Evolutionary conservation across 2,888 invertebrate genomes (phyloP).

Genomic region (Anarsia innoxiella): DNA sequence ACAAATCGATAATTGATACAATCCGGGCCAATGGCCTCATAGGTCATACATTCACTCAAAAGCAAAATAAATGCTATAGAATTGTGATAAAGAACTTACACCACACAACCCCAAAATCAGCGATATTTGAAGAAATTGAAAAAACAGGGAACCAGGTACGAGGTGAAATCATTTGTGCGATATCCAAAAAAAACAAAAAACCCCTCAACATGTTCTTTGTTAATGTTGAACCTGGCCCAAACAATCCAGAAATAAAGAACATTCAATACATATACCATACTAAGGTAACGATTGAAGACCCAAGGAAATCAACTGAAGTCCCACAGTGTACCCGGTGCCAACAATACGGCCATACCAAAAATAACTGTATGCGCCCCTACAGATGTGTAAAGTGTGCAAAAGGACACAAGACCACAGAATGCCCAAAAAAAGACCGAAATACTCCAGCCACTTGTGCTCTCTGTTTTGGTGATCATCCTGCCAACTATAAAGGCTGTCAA

Average conservation of each 20-base stretch:
- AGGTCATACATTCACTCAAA: neutral
- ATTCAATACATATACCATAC: neutral
- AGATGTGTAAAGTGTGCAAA: conserved; percentile 2
- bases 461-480: neutral
- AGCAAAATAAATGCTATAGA: neutral
- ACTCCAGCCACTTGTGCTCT: neutral
- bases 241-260: neutral
- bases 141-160: neutral
- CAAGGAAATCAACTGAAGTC: neutral
- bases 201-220: neutral
- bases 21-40: neutral
- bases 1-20: neutral
- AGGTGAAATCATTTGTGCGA: neutral
- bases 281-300: neutral
- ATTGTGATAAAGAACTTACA: no score
- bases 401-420: neutral
- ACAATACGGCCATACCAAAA: conserved; percentile 3
- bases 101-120: neutral
- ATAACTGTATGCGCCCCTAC: conserved; percentile 1
- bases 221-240: neutral
- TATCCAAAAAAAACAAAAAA: neutral
- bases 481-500: no score
- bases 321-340: neutral
- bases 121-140: neutral
- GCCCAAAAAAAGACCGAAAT: neutral